A percentile compares a stretch with the other conserved stretches of the same genome.
Conservation (phyloP, 23 tunicate species). For the Halocynthia roretzi region DNA sequence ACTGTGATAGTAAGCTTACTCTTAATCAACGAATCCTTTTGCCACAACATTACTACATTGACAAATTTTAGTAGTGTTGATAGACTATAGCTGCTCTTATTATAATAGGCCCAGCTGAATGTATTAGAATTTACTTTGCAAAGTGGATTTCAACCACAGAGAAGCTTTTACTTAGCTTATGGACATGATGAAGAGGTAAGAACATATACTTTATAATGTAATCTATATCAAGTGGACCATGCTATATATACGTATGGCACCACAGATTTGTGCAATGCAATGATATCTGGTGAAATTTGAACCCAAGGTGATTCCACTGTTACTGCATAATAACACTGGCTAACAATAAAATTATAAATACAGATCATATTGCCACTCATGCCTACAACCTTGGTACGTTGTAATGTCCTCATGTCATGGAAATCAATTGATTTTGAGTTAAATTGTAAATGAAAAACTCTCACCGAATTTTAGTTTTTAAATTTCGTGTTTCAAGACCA, state of each 20-base stretch:
- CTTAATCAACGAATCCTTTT: neutral
- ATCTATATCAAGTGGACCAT: neutral
- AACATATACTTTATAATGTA: neutral
- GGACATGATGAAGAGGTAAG: slow-evolving; percentile 93
- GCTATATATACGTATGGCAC: neutral
- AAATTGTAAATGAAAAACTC: too few relatives aligned
- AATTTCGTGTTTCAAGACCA: too few relatives aligned
- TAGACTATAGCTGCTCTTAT: neutral
- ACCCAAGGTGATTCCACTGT: too few relatives aligned
- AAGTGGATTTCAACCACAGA: slow-evolving; percentile 46
- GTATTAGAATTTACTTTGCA: slow-evolving; percentile 31
- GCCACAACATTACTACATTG: neutral
- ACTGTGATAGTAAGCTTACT: slow-evolving; percentile 41
- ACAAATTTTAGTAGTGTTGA: neutral
- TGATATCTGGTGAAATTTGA: too few relatives aligned
- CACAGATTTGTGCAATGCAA: too few relatives aligned
- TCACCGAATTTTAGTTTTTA: too few relatives aligned
- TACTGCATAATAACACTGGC: too few relatives aligned
- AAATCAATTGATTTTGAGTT: too few relatives aligned
- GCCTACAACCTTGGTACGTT: too few relatives aligned
- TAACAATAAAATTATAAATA: too few relatives aligned
- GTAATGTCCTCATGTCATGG: too few relatives aligned
- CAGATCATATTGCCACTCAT: too few relatives aligned
- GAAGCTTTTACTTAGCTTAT: slow-evolving; percentile 59
- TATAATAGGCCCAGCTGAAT: slow-evolving; percentile 42